phyloP scores from a whole-genome alignment of 2,888 invertebrate genomes.

The Temnothorax rugatulus region DNA sequence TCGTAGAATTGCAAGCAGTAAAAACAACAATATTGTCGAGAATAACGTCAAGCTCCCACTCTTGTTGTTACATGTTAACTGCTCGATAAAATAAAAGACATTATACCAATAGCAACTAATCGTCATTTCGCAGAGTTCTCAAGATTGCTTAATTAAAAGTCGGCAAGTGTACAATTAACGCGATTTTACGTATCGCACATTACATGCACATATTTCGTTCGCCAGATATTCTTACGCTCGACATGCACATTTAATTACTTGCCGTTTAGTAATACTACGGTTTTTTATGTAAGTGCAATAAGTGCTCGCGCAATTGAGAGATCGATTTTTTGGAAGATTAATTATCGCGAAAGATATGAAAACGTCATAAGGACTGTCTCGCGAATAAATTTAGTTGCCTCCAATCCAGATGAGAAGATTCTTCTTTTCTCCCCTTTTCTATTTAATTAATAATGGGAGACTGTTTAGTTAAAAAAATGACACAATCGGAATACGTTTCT shows the following conservation, averaged over 20 bases:
- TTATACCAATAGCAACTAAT: not conserved
- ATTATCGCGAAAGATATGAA: slow-evolving; percentile 3
- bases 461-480: not conserved
- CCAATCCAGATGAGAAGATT: not conserved
- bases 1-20: not conserved
- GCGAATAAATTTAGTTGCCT: not conserved
- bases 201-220: not conserved
- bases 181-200: slow-evolving; percentile 24
- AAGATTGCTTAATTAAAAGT: slow-evolving; percentile 38
- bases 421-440: not conserved
- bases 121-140: not conserved
- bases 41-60: not conserved
- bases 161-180: slow-evolving; percentile 57
- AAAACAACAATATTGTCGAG: not conserved
- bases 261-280: not conserved
- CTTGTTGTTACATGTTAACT: not conserved
- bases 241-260: slow-evolving; percentile 23
- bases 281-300: not conserved
- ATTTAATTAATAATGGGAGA: not conserved
- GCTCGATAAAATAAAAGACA: not conserved
- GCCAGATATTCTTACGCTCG: not conserved
- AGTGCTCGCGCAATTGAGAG: not conserved
- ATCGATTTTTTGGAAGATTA: not conserved
- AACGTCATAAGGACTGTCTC: not conserved
- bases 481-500: not conserved